These are phyloP conservation scores for Mesitornis unicolor DNA, from an alignment of 2,113 vertebrate species.

Conservation along the genomic window DNA sequence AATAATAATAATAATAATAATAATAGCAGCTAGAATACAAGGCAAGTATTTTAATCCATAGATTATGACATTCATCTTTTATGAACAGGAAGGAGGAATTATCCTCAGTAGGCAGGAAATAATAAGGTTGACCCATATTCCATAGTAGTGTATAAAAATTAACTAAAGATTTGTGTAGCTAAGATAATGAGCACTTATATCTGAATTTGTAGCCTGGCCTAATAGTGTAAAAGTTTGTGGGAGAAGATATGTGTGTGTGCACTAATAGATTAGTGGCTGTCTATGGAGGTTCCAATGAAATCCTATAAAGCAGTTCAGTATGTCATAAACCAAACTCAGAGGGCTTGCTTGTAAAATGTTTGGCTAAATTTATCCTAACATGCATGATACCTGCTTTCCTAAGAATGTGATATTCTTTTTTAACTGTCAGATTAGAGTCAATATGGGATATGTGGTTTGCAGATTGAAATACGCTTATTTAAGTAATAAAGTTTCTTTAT, in stretches of 20 bases:
- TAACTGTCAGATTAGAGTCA: neutral
- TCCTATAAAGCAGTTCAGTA: neutral
- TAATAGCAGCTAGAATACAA: neutral
- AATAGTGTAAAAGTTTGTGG: neutral
- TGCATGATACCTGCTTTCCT: neutral
- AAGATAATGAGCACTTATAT: conserved; percentile 26
- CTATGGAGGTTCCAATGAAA: neutral
- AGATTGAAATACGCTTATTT: rapidly evolving
- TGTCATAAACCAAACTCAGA: neutral
- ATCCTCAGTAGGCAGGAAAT: conserved; percentile 19
- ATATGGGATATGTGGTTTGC: neutral
- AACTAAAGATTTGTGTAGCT: conserved; percentile 20
- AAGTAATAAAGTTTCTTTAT: neutral
- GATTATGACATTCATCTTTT: conserved; percentile 37
- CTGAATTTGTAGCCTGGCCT: conserved; percentile 5
- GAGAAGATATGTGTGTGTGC: neutral
- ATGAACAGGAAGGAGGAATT: conserved; percentile 30
- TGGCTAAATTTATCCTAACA: neutral
- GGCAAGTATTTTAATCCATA: conserved; percentile 6
- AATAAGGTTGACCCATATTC: conserved; percentile 46
- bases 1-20: too few relatives aligned
- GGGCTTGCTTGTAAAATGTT: neutral
- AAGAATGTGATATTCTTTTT: neutral
- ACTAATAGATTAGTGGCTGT: neutral
- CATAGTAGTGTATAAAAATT: neutral